A percentile compares a stretch with the other conserved stretches of the same genome.
Evolutionary conservation across 1,140 invertebrate genomes (phyloP).

Genomic region (Fragariocoptes setiger): DNA sequence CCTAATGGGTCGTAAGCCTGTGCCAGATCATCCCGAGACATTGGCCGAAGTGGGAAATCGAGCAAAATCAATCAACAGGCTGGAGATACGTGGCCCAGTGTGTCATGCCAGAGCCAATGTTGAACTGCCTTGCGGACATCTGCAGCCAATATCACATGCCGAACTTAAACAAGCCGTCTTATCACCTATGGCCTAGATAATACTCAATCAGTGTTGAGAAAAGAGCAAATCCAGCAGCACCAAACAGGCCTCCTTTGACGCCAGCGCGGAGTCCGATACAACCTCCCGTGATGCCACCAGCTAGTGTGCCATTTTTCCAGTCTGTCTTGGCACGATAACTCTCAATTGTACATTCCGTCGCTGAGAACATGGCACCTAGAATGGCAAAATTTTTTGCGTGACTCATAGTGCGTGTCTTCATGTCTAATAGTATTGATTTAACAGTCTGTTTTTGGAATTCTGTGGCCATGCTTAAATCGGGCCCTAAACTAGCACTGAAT

Average conservation of each 20-base stretch:
- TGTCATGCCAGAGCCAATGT: slow-evolving; percentile 10
- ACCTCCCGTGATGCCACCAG: slow-evolving; percentile 68
- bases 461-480: slow-evolving; percentile 30
- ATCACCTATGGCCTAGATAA: slow-evolving; percentile 30
- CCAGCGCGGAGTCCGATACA: slow-evolving; percentile 80
- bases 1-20: slow-evolving; percentile 9
- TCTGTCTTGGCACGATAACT: slow-evolving; percentile 66
- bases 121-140: slow-evolving; percentile 11
- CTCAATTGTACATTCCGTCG: slow-evolving; percentile 69
- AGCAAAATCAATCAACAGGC: slow-evolving; percentile 11
- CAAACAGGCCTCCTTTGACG: slow-evolving; percentile 57
- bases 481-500: slow-evolving; percentile 79
- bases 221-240: slow-evolving; percentile 70
- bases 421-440: slow-evolving; percentile 50
- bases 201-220: slow-evolving; percentile 84
- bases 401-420: slow-evolving; percentile 54
- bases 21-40: slow-evolving; percentile 10
- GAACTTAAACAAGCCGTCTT: slow-evolving; percentile 5
- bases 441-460: slow-evolving; percentile 47
- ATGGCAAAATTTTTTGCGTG: slow-evolving; percentile 95
- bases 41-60: slow-evolving; percentile 10
- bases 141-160: slow-evolving; percentile 8
- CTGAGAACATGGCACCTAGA: slow-evolving; percentile 65
- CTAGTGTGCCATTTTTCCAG: slow-evolving; percentile 80
- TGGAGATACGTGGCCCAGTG: slow-evolving; percentile 12